Base-by-base conservation (phyloP, 2,797 vertebrate species). In the Oreochromis mossambicus region DNA sequence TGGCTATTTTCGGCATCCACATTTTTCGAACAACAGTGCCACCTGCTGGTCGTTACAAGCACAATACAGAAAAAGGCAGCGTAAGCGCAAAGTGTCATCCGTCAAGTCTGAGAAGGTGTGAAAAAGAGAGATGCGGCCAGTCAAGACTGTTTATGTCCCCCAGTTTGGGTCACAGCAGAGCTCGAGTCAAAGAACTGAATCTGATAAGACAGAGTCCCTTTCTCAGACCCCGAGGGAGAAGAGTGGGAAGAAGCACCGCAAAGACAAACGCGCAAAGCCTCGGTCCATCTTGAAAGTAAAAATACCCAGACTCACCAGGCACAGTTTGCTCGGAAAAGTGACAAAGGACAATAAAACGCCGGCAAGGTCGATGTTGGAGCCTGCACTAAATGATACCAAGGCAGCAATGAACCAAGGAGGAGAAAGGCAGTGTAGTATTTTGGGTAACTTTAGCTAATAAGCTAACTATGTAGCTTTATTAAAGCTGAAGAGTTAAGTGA, bases 261-360 rank as follows among this genome's bases (percentile, higher is more conserved):
- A 58, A 8, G 66, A 34, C 2, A 24, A 8, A 29, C 10, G 26
- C 6, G 63, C 43, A 15, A 81, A 80, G 77, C 38, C 3, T 13
- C 36, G 4, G n/a, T 17, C 15, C 1, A 0, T 70, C 5, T 77
- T 93, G 34, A 95, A 89, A 78, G 83, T 90, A 3, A 94, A 91
- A 70, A 10, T 93, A 5, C 46, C 85, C 15, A 81, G 68, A 15
- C 0, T 24, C 12, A 24, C 19, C 17, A 52, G 3, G 8, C 7
- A 5, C 7, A 26, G 26, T n/a, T n/a, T 56, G 29, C 5, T 24
- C n/a, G 56, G 17, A 4, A 81, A 17, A 8, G 3, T 0, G 48
- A 66, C 24, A n/a, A 4, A 43, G 15, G 21, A 78, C 13, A 81
- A 46, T 6, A 24, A 34, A 41, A 46, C 61, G 3, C 14, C 11